Evolutionary conservation across 2,888 invertebrate species (phyloP).

Genomic region (Platycheirus albimanus): DNA sequence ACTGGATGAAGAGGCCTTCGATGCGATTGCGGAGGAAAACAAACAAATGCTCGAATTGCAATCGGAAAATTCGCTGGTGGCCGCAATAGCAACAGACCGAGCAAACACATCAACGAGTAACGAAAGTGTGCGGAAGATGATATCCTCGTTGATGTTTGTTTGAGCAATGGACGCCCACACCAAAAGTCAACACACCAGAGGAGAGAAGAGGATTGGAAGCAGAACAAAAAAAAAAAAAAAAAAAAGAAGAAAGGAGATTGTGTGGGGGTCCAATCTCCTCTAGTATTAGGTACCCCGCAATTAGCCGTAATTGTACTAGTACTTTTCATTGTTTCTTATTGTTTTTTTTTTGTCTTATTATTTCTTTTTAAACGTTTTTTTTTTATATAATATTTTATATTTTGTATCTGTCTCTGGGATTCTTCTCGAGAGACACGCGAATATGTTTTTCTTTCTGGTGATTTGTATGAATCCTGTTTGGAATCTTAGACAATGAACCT

Average conservation of each 20-base stretch:
- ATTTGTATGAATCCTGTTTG: conserved; percentile 38
- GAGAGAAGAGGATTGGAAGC: too few species aligned
- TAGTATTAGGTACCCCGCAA: conserved; percentile 61
- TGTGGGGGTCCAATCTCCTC: conserved; percentile 51
- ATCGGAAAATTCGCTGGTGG: conserved; percentile 62
- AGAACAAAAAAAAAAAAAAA: conserved; percentile 1
- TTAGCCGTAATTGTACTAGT: conserved; percentile 67
- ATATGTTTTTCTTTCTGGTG: conserved; percentile 15
- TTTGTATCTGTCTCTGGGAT: conserved; percentile 21
- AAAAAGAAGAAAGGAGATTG: conserved; percentile 35
- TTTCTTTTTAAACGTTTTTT: conserved; percentile 60
- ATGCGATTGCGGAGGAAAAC: conserved; percentile 76
- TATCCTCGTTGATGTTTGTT: conserved; percentile 76
- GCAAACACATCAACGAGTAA: conserved; percentile 74
- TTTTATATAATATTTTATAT: conserved; percentile 52
- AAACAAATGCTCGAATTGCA: conserved; percentile 72
- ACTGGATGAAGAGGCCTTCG: conserved; percentile 77
- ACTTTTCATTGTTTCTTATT: conserved; percentile 68
- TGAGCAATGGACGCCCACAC: conserved; percentile 31
- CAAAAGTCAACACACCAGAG: not conserved
- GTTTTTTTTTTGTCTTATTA: conserved; percentile 60
- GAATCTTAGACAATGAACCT: conserved; percentile 37
- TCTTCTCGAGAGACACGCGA: conserved; percentile 9
- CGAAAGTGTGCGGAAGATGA: conserved; percentile 77
- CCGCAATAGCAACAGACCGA: conserved; percentile 64